These are phyloP conservation scores for Labia minor DNA, from an alignment of 2,888 invertebrate species.

Conservation along the genomic window DNA sequence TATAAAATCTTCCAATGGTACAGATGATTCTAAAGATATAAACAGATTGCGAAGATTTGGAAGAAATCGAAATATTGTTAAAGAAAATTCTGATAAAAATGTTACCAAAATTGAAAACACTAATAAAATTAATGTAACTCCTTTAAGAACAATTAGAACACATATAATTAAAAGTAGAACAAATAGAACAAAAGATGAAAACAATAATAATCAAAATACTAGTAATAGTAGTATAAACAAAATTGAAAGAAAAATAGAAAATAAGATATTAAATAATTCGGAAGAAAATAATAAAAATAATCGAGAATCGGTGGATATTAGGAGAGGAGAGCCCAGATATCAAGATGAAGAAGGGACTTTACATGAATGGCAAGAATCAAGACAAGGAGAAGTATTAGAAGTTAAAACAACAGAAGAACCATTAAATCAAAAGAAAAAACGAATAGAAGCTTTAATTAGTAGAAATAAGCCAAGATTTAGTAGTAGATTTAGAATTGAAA, in stretches of 20 bases:
- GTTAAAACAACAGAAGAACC: not conserved
- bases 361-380: not conserved
- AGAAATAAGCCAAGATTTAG: not conserved
- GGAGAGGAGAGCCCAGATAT: not conserved
- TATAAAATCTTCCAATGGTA: not conserved
- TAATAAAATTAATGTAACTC: not conserved
- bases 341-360: not conserved
- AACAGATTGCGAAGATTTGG: not conserved
- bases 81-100: not conserved
- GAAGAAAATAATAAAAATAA: not conserved
- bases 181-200: not conserved
- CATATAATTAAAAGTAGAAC: too few relatives aligned
- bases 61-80: conserved; percentile 1
- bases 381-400: not conserved
- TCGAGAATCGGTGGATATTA: not conserved
- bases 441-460: not conserved
- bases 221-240: too few relatives aligned
- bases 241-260: too few relatives aligned
- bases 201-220: not conserved
- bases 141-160: too few relatives aligned
- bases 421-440: not conserved
- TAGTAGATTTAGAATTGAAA: conserved; percentile 1
- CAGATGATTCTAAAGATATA: not conserved
- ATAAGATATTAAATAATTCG: too few relatives aligned
- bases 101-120: not conserved